These are phyloP conservation scores for Calliphora vomitoria DNA, from an alignment of 2,888 invertebrate species.

Conservation along the genomic window DNA sequence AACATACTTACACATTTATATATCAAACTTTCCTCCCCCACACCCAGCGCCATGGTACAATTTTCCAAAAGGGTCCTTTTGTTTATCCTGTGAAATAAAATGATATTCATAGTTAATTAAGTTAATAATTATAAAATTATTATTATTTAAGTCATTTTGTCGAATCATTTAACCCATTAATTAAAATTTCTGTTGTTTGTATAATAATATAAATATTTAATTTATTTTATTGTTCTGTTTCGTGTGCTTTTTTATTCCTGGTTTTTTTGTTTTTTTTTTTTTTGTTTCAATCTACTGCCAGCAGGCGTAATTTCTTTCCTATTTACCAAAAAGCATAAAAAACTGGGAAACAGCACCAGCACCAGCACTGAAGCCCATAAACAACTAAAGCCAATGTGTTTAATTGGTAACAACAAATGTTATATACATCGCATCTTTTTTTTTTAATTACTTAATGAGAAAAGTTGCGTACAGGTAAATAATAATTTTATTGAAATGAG, in stretches of 20 bases:
- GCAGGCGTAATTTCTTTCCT: constrained; percentile 67
- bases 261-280: neutral
- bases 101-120: constrained; percentile 51
- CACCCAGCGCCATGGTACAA: neutral
- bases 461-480: constrained; percentile 29
- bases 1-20: neutral
- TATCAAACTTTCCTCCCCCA: neutral
- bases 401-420: constrained; percentile 40
- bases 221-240: constrained; percentile 68
- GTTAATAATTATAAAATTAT: constrained; percentile 61
- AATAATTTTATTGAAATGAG: neutral
- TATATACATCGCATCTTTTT: neutral
- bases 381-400: constrained; percentile 30
- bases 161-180: constrained; percentile 73
- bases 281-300: constrained; percentile 46
- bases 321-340: constrained; percentile 43
- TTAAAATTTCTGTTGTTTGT: constrained; percentile 70
- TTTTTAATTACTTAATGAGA: constrained; percentile 63
- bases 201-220: constrained; percentile 72
- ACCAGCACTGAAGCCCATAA: constrained; percentile 17
- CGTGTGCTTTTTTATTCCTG: neutral
- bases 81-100: constrained; percentile 23
- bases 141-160: constrained; percentile 68
- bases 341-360: neutral
- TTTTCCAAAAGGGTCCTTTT: neutral